Evolutionary conservation across 1,140 invertebrate species (phyloP).

Genomic region (Atta texana): DNA sequence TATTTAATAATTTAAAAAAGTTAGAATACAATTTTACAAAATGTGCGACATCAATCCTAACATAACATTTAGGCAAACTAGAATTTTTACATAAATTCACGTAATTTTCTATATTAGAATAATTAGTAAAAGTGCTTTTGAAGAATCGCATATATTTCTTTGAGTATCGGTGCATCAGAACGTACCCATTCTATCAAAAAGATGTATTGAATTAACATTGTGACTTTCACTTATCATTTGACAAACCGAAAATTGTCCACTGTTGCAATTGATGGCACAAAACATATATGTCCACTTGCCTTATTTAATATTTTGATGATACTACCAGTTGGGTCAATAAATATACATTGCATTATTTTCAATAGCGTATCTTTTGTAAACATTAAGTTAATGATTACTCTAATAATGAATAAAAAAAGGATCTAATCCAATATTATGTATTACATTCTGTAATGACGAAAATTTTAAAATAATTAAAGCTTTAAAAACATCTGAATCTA

Average conservation of each 20-base stretch:
- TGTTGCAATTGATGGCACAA: background rate
- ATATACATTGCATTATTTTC: conserved; percentile 11
- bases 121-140: background rate
- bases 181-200: background rate
- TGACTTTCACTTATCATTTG: conserved; percentile 7
- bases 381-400: background rate
- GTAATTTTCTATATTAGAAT: background rate
- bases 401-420: conserved; percentile 6
- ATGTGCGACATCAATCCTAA: background rate
- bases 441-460: background rate
- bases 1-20: conserved; percentile 7
- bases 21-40: background rate
- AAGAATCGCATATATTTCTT: conserved; percentile 8
- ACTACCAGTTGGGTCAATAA: background rate
- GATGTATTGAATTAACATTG: background rate
- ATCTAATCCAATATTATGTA: conserved; percentile 33
- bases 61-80: background rate
- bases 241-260: conserved; percentile 2
- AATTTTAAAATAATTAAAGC: conserved; percentile 14
- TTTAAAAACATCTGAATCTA: background rate
- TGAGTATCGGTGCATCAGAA: conserved; percentile 6
- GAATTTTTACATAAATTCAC: background rate
- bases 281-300: background rate
- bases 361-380: background rate
- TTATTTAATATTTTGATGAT: background rate